A percentile compares a stretch with the other conserved stretches of the same genome.
Conservation (phyloP, 2,888 invertebrate species). For the Dermolepida albohirtum region DNA sequence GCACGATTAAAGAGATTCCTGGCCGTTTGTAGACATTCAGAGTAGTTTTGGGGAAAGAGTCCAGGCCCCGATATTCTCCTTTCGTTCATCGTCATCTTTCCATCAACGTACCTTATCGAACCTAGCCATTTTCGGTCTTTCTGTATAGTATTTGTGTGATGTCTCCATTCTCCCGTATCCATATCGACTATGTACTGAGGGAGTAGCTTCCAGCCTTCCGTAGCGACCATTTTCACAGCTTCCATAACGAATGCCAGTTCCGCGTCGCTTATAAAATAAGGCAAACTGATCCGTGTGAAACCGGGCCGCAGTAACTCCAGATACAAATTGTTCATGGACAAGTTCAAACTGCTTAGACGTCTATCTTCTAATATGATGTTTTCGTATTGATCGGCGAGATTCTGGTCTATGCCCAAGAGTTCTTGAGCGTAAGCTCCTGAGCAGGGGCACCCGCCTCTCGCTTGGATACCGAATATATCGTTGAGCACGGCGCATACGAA, state of each 20-base stretch:
- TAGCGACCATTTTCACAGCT: constrained; percentile 87
- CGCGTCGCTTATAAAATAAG: constrained; percentile 84
- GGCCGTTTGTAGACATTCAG: constrained; percentile 83
- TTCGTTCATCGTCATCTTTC: constrained; percentile 80
- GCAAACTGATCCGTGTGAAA: constrained; percentile 86
- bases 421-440: constrained; percentile 88
- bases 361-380: constrained; percentile 74
- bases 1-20: constrained; percentile 82
- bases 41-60: constrained; percentile 78
- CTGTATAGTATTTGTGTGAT: constrained; percentile 81
- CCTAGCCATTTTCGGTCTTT: constrained; percentile 87
- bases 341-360: constrained; percentile 64
- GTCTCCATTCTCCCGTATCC: constrained; percentile 91
- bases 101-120: constrained; percentile 75
- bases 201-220: constrained; percentile 89
- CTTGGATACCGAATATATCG: constrained; percentile 92
- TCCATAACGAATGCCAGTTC: constrained; percentile 86
- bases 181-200: constrained; percentile 90
- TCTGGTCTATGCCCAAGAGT: constrained; percentile 84
- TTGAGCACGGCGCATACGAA: constrained; percentile 87
- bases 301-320: constrained; percentile 85
- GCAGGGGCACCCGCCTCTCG: constrained; percentile 82
- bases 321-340: constrained; percentile 65
- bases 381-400: constrained; percentile 81
- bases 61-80: constrained; percentile 78